Conservation (phyloP, 2,888 invertebrate genomes). For the Dermolepida albohirtum region DNA sequence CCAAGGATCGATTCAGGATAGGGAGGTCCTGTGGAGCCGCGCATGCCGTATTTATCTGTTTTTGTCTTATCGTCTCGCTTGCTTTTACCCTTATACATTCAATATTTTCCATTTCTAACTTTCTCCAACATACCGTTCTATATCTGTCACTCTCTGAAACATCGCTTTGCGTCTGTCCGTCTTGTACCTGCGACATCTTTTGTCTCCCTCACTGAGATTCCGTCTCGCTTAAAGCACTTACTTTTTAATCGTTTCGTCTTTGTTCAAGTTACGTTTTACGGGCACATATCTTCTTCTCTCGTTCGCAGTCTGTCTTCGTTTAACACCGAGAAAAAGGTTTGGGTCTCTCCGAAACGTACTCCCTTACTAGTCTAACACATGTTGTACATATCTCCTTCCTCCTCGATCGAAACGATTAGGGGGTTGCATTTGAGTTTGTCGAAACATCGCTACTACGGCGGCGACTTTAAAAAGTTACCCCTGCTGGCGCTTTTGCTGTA, state of each 20-base stretch:
- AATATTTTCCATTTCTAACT: conserved; percentile 48
- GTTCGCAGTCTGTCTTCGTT: conserved; percentile 38
- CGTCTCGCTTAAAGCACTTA: conserved; percentile 45
- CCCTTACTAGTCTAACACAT: conserved; percentile 41
- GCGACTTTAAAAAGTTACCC: conserved; percentile 38
- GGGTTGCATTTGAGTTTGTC: conserved; percentile 41
- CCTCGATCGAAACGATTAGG: conserved; percentile 21
- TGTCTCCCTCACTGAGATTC: conserved; percentile 35
- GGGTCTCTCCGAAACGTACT: conserved; percentile 38
- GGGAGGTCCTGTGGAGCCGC: conserved; percentile 63
- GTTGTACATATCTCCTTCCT: conserved; percentile 55
- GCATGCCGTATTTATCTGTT: conserved; percentile 66
- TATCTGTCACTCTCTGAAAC: conserved; percentile 40
- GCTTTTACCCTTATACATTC: conserved; percentile 55
- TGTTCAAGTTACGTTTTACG: conserved; percentile 45
- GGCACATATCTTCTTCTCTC: conserved; percentile 45
- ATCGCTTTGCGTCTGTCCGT: conserved; percentile 21
- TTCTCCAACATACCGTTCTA: conserved; percentile 45
- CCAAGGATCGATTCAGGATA: conserved; percentile 64
- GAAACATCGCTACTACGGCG: conserved; percentile 35
- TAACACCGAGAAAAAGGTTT: conserved; percentile 31
- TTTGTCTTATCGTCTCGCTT: conserved; percentile 66
- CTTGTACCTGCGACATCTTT: conserved; percentile 43
- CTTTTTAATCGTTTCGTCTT: conserved; percentile 47
- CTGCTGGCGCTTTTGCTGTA: conserved; percentile 35